Evolutionary conservation across 2,113 vertebrate species (phyloP).

Genomic region (Motacilla tschutschensis): DNA sequence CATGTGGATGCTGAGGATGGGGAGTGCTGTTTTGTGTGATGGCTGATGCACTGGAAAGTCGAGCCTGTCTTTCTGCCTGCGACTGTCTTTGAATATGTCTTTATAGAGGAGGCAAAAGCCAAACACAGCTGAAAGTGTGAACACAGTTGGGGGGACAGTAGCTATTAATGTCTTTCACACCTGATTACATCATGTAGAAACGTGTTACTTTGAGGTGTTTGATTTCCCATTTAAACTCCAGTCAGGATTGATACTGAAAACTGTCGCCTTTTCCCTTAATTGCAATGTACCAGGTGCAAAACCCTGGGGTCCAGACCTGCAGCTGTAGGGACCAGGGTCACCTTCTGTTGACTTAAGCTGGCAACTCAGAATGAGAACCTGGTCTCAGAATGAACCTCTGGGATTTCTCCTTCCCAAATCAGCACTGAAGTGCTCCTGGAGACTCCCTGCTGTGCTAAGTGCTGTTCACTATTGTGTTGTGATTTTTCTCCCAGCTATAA

Average conservation of each 20-base stretch:
- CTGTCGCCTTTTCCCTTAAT: background rate
- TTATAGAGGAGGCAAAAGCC: background rate
- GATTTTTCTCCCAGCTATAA: background rate
- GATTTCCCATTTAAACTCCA: background rate
- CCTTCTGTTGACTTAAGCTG: background rate
- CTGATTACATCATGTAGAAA: background rate
- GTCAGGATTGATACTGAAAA: background rate
- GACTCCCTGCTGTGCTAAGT: background rate
- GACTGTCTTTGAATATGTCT: background rate
- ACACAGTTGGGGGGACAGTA: background rate
- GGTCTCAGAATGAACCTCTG: background rate
- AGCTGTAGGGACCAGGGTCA: background rate
- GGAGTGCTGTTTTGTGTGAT: background rate
- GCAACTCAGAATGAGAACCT: background rate
- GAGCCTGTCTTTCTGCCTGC: background rate
- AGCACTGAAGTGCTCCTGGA: background rate
- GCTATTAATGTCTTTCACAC: background rate
- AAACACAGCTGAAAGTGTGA: background rate
- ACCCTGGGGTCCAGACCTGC: background rate
- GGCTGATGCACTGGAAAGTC: background rate
- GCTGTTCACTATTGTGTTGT: background rate
- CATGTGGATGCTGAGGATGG: rapidly evolving
- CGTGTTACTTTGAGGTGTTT: background rate
- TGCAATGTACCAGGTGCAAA: background rate
- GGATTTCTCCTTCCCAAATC: background rate